Evolutionary conservation across 2,797 vertebrate species (phyloP).

Genomic region (Phrynocephalus guinanensis): DNA sequence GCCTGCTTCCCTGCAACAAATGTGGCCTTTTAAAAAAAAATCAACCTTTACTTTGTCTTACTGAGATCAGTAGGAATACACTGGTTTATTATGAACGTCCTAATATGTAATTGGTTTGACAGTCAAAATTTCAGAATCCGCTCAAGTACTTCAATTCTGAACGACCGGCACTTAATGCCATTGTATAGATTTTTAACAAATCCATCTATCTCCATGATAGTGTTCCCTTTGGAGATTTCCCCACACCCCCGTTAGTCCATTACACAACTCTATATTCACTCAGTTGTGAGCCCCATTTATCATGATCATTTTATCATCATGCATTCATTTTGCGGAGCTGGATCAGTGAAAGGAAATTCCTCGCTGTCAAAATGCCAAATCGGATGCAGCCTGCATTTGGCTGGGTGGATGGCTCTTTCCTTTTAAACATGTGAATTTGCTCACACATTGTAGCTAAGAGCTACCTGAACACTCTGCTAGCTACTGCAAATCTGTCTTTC

Average conservation of each 20-base stretch:
- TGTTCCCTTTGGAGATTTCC: not conserved
- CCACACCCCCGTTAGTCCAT: not conserved
- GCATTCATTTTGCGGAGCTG: not conserved
- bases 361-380: conserved; percentile 19
- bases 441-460: conserved; percentile 9
- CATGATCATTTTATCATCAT: not conserved
- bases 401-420: not conserved
- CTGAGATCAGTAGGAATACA: not conserved
- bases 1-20: not conserved
- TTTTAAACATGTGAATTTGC: not conserved
- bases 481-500: conserved; percentile 24
- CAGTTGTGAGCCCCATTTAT: not conserved
- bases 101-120: not conserved
- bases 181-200: not conserved
- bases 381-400: not conserved
- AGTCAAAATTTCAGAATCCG: not conserved
- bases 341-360: conserved; percentile 9
- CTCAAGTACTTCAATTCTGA: not conserved
- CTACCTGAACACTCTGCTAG: conserved; percentile 5
- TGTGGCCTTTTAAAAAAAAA: too few species aligned
- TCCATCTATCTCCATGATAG: not conserved
- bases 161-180: not conserved
- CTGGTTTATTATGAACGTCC: not conserved
- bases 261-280: not conserved
- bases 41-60: not conserved